Percentiles rank a stretch among this genome's conserved stretches.
phyloP scores from a whole-genome alignment of 2,797 vertebrate species.

The Malacoraja senta region DNA sequence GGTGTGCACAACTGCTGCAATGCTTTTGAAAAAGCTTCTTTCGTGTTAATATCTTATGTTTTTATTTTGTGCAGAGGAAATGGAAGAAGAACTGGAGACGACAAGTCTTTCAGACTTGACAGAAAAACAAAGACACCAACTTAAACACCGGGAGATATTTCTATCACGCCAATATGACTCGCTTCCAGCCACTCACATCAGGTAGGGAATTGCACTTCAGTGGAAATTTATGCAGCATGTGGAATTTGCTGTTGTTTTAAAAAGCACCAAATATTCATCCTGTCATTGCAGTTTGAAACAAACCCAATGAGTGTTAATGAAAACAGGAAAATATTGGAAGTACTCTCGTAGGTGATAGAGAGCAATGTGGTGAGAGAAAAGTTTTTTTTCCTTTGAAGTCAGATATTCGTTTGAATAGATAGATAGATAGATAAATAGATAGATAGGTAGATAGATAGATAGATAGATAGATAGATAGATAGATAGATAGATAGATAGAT shows the following conservation, averaged over 20 bases:
- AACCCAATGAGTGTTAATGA: no score
- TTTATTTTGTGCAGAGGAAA: slow-evolving; percentile 73
- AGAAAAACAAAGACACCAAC: slow-evolving; percentile 94
- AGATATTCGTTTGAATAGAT: no score
- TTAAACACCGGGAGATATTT: slow-evolving; percentile 92
- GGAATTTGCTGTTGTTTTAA: not conserved
- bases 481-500: no score
- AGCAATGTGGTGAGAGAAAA: no score
- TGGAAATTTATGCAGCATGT: not conserved
- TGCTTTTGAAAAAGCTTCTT: not conserved
- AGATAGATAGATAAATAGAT: no score
- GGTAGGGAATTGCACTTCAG: slow-evolving; percentile 58
- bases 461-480: no score
- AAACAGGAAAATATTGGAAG: no score
- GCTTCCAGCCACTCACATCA: slow-evolving; percentile 88
- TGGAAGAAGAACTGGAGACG: slow-evolving; percentile 86
- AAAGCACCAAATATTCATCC: not conserved
- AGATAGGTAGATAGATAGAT: no score
- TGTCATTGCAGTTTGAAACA: not conserved
- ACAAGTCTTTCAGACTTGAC: slow-evolving; percentile 77
- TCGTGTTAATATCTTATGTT: not conserved
- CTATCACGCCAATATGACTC: slow-evolving; percentile 92
- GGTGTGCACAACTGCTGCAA: not conserved
- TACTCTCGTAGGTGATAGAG: no score
- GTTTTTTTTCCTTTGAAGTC: no score